Evolutionary conservation across 1,140 invertebrate genomes (phyloP).

Genomic region (Bombus pyrosoma): DNA sequence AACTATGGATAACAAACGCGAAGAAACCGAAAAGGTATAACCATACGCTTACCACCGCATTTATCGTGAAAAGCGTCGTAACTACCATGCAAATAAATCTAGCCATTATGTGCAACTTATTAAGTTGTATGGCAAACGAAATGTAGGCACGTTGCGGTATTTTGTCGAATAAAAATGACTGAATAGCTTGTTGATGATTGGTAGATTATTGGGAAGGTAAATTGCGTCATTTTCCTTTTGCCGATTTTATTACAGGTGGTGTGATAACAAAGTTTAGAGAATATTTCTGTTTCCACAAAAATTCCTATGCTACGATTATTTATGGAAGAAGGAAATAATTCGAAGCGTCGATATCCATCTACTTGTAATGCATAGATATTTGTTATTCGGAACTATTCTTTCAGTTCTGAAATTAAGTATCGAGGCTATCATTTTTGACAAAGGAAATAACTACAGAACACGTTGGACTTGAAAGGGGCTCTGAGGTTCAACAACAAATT

Average conservation of each 20-base stretch:
- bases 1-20: conserved; percentile 28
- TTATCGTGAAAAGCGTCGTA: neutral
- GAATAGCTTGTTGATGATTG: too few relatives aligned
- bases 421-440: neutral
- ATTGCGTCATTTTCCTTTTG: too few relatives aligned
- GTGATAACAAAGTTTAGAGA: too few relatives aligned
- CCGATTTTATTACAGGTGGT: too few relatives aligned
- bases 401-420: neutral
- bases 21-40: neutral
- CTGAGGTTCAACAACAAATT: neutral
- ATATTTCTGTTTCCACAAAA: too few relatives aligned
- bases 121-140: neutral
- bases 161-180: too few relatives aligned
- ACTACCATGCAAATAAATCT: neutral
- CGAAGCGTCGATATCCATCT: too few relatives aligned
- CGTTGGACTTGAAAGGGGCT: neutral
- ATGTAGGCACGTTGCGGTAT: too few relatives aligned
- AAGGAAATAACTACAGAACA: neutral
- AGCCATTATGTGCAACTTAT: neutral
- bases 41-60: neutral
- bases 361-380: too few relatives aligned
- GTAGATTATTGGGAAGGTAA: too few relatives aligned
- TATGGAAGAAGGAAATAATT: too few relatives aligned
- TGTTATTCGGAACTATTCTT: neutral
- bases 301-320: too few relatives aligned